Evolutionary conservation across 2,797 vertebrate species (phyloP).

Genomic region (Tokudaia tokunoshimensis): DNA sequence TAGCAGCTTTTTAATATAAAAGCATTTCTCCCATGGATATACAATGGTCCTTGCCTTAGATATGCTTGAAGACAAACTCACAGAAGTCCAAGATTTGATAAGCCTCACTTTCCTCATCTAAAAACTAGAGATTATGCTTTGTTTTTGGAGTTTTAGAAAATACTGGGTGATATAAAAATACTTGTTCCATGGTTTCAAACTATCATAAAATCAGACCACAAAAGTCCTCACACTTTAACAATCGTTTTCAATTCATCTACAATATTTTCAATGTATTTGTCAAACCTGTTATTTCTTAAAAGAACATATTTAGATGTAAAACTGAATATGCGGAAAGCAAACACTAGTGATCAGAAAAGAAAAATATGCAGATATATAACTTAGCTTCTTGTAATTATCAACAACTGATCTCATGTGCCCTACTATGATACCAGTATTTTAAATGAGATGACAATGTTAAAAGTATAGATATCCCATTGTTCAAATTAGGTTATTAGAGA

Average conservation of each 20-base stretch:
- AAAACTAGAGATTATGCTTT: slow-evolving; percentile 1
- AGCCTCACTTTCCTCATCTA: background rate
- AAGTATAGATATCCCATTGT: background rate
- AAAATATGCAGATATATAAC: slow-evolving; percentile 28
- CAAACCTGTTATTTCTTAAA: background rate
- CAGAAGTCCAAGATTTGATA: slow-evolving; percentile 10
- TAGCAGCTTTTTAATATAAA: background rate
- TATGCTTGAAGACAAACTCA: slow-evolving; percentile 14
- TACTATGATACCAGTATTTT: background rate
- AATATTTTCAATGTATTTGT: slow-evolving; percentile 1
- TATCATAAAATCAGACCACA: slow-evolving; percentile 46
- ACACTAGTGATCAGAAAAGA: background rate
- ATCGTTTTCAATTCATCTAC: background rate
- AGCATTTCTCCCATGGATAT: background rate
- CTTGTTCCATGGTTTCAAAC: background rate
- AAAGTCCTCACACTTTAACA: background rate
- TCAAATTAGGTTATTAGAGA: background rate
- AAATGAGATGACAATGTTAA: background rate
- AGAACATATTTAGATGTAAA: slow-evolving; percentile 27
- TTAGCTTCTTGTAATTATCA: background rate
- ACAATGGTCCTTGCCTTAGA: slow-evolving; percentile 1
- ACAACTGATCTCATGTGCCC: background rate
- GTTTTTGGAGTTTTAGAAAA: background rate
- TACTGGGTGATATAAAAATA: background rate
- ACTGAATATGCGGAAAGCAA: background rate